Evolutionary conservation across 2,113 vertebrate genomes (phyloP), one percentile per base, ranked within the genome.

Genomic region (Neolamprologus kungweensis): DNA sequence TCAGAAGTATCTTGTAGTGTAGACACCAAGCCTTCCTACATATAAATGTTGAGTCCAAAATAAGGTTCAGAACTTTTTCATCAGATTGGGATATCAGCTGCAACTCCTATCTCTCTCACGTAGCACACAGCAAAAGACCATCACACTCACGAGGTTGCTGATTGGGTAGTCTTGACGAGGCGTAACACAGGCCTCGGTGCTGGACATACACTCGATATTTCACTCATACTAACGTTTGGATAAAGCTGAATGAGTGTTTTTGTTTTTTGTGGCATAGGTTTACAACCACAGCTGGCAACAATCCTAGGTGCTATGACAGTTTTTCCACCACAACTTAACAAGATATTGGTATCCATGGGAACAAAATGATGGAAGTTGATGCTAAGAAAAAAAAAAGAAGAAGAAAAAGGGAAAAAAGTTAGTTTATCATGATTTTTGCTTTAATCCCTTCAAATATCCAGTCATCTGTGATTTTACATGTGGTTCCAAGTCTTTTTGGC

Each of bases 371-470:
- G 65, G 68, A 73, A 45, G 21, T 45, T 73, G 40, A 45, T 26
- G 65, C 5, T 45, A 73, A 73, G n/a, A 40, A 68, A 2, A 71
- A 28, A 28, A 21, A 3, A 13, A 4, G 1, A 35, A 63, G 57
- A 9, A 65, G 1, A 37, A 37, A 37, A n/a, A 5, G 10, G 21
- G 0, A 0, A 7, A 47, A 75, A 17, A 12, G 42, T 75, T 7
- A 12, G 5, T 47, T 26, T 47, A 47, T 0, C 3, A 47, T 47
- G 63, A 42, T 16, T 71, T 42, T 71, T 42, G 21, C 13, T 71
- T 71, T 45, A 71, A 71, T 16, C 12, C 65, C n/a, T 23, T 23
- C 8, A 45, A 71, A 71, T 26, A 71, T 71, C 8, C 37, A 71
- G 21, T 45, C 65, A 71, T 26, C 37, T 71, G 21, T 73, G 2